Conservation (phyloP, 2,113 vertebrate species). For the Zosterops lateralis region DNA sequence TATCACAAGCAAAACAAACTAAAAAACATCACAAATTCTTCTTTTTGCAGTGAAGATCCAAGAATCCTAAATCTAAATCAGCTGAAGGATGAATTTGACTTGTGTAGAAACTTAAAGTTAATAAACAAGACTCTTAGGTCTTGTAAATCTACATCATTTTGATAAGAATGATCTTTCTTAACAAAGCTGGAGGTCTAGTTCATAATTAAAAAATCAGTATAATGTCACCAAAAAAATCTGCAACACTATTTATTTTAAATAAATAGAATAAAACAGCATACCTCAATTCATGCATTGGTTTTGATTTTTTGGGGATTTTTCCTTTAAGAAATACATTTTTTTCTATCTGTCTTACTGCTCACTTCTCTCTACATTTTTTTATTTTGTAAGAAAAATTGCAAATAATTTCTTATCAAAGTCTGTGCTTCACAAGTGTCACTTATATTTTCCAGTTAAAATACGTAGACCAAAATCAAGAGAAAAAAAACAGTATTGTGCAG, state of each 20-base stretch:
- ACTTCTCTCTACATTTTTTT: not conserved
- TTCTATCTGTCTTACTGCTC: not conserved
- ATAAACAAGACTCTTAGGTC: not conserved
- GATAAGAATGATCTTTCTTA: not conserved
- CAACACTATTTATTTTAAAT: not conserved
- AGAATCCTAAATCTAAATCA: not conserved
- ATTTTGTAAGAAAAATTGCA: not conserved
- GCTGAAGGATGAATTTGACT: not conserved
- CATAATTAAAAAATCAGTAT: not conserved
- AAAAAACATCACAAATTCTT: not conserved
- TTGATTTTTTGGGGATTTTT: not conserved
- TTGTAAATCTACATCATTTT: not conserved
- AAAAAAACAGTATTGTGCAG: not conserved
- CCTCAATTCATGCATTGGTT: not conserved
- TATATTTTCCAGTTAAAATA: constrained; percentile 11
- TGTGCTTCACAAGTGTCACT: not conserved
- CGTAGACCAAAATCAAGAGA: not conserved
- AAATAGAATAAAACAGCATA: not conserved
- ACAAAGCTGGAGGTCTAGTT: not conserved
- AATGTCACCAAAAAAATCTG: not conserved
- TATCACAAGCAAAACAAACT: not conserved
- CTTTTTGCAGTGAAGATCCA: not conserved
- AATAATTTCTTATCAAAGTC: not conserved
- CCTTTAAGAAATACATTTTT: not conserved
- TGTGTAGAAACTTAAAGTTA: not conserved